Base-by-base conservation (phyloP, 2,888 invertebrate genomes). In the Campoplex capitator region DNA sequence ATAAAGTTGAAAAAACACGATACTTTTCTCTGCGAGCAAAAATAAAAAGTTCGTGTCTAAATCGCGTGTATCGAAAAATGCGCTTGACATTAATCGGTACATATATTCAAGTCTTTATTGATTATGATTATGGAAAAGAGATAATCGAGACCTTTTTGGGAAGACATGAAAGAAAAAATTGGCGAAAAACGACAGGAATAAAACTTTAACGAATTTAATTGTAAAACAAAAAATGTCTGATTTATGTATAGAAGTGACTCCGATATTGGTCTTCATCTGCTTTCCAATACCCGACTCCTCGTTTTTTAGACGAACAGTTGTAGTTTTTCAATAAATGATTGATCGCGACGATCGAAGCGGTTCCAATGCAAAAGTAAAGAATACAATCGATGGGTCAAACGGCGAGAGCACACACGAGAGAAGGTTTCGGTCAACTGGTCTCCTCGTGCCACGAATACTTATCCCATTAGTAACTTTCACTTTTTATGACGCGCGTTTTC, bases 381-480 rank as follows among this genome's bases (percentile, higher is more conserved):
- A 82, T 81, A 78, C 54, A 42, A 54, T 65, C 73, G 68, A 35
- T 67, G 82, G 79, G 75, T 79, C 84, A 76, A 78, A 79, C 74
- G 67, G 18, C 56, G 56, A 83, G 78, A 79, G 67, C 78, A 70
- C 56, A 84, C 56, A 32, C 35, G 62, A 76, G 56, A 58, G 65
- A 68, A 75, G 75, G 76, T 83, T 84, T 87, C 79, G 84, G 82
- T 79, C 82, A 79, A 70, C 82, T 38, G 73, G 65, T 65, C 54
- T 79, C 83, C 86, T 88, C 88, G 89, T 89, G 89, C 85, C 79
- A 83, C 79, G 88, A 89, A 89, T 89, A 89, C 86, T 89, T 87
- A 88, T 87, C 81, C 89, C 88, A 89, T 89, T 89, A 87, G 88
- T 85, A 84, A 89, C 89, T 89, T 89, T 89, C 89, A 89, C 88